These are phyloP conservation scores for Acanthochromis polyacanthus DNA, from an alignment of 2,113 vertebrate species.

Conservation along the genomic window DNA sequence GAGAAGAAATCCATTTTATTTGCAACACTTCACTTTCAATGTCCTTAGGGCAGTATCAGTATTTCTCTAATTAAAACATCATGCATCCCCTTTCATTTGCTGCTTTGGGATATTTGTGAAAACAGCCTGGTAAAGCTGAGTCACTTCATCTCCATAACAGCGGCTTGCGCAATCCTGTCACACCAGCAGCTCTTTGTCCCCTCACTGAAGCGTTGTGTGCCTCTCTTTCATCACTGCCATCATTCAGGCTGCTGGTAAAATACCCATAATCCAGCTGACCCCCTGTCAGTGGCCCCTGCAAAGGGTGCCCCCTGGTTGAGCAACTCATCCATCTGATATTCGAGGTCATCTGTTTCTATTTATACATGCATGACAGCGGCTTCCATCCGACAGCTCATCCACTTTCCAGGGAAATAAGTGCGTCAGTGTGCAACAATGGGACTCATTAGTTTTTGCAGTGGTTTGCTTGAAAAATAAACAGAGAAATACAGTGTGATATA, in stretches of 20 bases:
- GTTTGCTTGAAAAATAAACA: neutral
- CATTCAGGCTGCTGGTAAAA: constrained; percentile 51
- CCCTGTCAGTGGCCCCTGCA: constrained; percentile 32
- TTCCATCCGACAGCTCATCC: constrained; percentile 19
- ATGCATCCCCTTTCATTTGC: too few species aligned
- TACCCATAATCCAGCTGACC: constrained; percentile 61
- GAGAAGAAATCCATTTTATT: neutral
- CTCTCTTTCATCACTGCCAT: constrained; percentile 11
- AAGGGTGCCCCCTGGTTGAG: constrained; percentile 30
- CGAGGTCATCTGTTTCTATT: constrained; percentile 63
- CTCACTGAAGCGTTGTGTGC: neutral
- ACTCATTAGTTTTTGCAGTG: neutral
- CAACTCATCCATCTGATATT: constrained; percentile 61
- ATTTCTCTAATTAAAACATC: neutral
- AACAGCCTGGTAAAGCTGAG: constrained; percentile 3
- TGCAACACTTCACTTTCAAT: constrained; percentile 13
- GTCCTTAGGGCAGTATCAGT: constrained; percentile 20
- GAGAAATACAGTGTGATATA: neutral
- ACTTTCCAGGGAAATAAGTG: constrained; percentile 22
- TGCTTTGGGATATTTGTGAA: constrained; percentile 14
- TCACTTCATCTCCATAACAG: constrained; percentile 3
- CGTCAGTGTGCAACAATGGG: neutral
- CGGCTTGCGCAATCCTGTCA: constrained; percentile 12
- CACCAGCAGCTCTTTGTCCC: constrained; percentile 13
- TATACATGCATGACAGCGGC: constrained; percentile 21